A percentile compares a stretch with the other conserved stretches of the same genome.
phyloP scores from a whole-genome alignment of 2,888 invertebrate genomes.

The Boloria selene region DNA sequence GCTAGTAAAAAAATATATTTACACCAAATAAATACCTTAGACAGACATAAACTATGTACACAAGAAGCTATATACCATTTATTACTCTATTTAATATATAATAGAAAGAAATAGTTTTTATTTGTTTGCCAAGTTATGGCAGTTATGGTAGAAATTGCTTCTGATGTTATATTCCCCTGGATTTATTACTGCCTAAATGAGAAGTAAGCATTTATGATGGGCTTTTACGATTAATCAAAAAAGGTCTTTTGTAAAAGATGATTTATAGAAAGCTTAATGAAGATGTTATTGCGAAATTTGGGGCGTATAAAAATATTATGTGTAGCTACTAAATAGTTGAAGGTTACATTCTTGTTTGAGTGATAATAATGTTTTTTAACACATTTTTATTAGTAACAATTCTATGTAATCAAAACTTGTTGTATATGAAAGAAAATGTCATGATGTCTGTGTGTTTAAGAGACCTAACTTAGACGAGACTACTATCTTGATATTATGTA shows the following conservation, averaged over 20 bases:
- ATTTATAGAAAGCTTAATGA: conserved; percentile 17
- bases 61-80: conserved; percentile 8
- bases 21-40: no score
- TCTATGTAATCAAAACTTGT: no score
- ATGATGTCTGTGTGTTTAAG: no score
- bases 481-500: no score
- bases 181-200: conserved; percentile 23
- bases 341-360: no score
- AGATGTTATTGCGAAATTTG: conserved; percentile 16
- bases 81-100: conserved; percentile 16
- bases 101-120: conserved; percentile 13
- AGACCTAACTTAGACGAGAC: no score
- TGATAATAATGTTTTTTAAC: no score
- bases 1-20: no score
- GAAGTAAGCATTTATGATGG: conserved; percentile 22
- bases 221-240: conserved; percentile 25
- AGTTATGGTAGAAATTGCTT: conserved; percentile 10
- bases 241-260: conserved; percentile 18
- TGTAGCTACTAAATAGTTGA: no score
- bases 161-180: conserved; percentile 21
- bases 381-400: no score
- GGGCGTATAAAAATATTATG: background rate
- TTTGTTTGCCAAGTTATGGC: conserved; percentile 18
- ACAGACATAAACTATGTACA: no score
- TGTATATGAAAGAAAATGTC: no score